These are phyloP conservation scores for Fundulus diaphanus DNA, from an alignment of 2,797 vertebrate species.

Conservation along the genomic window DNA sequence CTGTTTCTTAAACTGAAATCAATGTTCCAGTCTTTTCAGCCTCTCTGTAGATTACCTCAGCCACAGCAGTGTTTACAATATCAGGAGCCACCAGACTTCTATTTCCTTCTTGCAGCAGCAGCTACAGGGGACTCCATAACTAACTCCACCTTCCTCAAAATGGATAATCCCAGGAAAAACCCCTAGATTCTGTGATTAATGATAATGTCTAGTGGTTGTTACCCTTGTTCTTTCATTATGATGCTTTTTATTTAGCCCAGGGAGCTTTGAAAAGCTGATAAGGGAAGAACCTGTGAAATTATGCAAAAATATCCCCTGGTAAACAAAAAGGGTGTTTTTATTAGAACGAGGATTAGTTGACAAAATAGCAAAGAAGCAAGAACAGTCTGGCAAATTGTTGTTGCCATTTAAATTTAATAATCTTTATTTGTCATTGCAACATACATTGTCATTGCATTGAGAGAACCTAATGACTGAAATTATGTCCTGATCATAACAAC, in stretches of 20 bases:
- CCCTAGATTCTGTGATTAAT: constrained; percentile 76
- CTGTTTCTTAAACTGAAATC: constrained; percentile 73
- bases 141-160: constrained; percentile 55
- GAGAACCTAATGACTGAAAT: background rate
- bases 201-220: constrained; percentile 67
- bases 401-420: background rate
- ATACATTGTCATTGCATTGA: too few species aligned
- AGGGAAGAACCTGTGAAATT: constrained; percentile 67
- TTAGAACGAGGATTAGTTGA: constrained; percentile 58
- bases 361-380: constrained; percentile 32
- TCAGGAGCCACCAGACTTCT: constrained; percentile 68
- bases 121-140: constrained; percentile 55
- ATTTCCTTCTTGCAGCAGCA: constrained; percentile 65
- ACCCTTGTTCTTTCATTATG: constrained; percentile 71
- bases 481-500: background rate
- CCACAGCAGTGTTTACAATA: constrained; percentile 54
- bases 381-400: background rate
- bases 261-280: constrained; percentile 65
- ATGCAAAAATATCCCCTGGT: constrained; percentile 66
- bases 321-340: constrained; percentile 64
- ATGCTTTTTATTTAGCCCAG: constrained; percentile 56
- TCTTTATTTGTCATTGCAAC: background rate
- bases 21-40: constrained; percentile 70
- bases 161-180: constrained; percentile 73
- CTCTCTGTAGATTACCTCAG: constrained; percentile 63